These are phyloP conservation scores for Stictonetta naevosa DNA, from an alignment of 2,113 vertebrate species.

Conservation along the genomic window DNA sequence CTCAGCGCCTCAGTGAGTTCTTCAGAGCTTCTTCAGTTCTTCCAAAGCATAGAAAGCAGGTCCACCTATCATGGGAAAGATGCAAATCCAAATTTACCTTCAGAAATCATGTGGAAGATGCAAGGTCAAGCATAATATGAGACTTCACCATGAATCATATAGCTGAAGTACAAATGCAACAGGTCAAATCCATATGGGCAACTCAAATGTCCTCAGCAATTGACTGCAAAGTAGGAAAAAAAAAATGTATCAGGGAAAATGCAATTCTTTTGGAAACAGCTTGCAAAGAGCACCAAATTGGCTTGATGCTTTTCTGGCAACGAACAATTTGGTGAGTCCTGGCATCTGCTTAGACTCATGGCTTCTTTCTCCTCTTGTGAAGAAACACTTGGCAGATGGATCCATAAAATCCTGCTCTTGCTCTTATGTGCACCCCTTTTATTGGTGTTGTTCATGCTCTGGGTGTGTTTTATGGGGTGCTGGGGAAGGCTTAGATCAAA, in stretches of 20 bases:
- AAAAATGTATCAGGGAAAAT: background rate
- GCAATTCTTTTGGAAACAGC: background rate
- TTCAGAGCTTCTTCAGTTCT: background rate
- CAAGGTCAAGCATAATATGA: background rate
- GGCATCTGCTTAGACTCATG: background rate
- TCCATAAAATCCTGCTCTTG: background rate
- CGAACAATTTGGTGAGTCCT: background rate
- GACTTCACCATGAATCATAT: background rate
- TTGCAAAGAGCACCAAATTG: background rate
- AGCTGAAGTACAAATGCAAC: background rate
- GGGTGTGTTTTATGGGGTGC: conserved; percentile 6
- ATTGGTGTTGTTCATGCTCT: background rate
- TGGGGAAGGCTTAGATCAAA: conserved; percentile 16
- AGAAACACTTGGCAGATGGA: conserved; percentile 41
- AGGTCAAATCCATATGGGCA: background rate
- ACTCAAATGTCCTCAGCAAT: background rate
- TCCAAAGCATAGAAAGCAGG: background rate
- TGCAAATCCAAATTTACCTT: background rate
- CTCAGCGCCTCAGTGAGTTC: background rate
- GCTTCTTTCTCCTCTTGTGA: background rate
- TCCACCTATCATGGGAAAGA: background rate
- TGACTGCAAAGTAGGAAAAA: background rate
- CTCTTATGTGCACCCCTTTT: background rate
- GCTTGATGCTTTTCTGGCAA: background rate
- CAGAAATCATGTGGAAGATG: background rate